phyloP scores from a whole-genome alignment of 2,797 vertebrate species.

The Pantherophis vulpinus region DNA sequence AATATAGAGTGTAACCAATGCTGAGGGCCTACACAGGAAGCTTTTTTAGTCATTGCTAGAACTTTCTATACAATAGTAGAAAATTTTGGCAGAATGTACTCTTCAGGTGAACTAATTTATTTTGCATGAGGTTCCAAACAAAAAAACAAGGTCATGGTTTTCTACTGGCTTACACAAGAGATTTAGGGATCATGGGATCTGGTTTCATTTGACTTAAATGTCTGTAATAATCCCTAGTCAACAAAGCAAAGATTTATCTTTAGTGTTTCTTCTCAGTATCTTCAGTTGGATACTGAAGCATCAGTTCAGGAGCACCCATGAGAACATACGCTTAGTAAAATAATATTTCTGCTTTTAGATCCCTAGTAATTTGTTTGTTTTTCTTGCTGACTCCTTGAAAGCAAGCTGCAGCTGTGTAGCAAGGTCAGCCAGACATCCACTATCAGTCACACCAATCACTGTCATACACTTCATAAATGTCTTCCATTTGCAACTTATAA shows the following conservation, averaged over 20 bases:
- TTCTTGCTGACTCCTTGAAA: background rate
- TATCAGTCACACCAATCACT: constrained; percentile 39
- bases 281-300: background rate
- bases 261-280: background rate
- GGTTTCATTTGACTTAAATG: background rate
- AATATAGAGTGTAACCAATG: background rate
- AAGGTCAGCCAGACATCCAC: constrained; percentile 17
- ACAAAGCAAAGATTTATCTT: background rate
- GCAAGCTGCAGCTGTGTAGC: constrained; percentile 16
- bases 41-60: background rate
- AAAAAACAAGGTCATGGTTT: background rate
- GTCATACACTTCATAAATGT: constrained; percentile 52
- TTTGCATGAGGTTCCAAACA: background rate
- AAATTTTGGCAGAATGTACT: background rate
- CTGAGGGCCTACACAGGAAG: background rate
- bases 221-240: background rate
- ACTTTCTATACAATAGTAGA: background rate
- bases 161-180: background rate
- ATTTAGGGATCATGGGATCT: background rate
- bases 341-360: background rate
- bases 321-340: background rate
- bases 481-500: constrained; percentile 56
- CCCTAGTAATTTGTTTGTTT: fast-evolving
- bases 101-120: background rate
- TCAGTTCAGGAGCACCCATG: background rate